phyloP scores from a whole-genome alignment of 2,888 invertebrate genomes.

The Trachelus stipa region DNA sequence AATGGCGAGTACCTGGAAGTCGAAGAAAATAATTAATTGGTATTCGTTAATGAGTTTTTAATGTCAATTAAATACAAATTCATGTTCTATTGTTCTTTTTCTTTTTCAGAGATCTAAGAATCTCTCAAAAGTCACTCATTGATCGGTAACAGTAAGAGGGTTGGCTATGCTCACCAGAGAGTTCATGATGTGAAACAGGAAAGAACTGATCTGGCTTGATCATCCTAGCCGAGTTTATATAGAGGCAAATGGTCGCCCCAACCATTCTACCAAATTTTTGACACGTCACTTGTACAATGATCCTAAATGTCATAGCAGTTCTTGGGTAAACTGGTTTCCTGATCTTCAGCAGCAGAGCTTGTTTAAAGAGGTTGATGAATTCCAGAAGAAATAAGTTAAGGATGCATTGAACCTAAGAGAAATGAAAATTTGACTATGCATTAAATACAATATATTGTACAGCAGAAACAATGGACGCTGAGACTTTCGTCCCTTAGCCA shows the following conservation, averaged over 20 bases:
- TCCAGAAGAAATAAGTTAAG: too few relatives aligned
- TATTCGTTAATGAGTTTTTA: not conserved
- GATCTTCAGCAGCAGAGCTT: too few relatives aligned
- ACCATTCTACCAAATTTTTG: slow-evolving; percentile 21
- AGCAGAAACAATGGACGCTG: too few relatives aligned
- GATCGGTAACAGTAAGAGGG: not conserved
- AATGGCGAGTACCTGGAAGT: slow-evolving; percentile 16
- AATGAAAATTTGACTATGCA: too few relatives aligned
- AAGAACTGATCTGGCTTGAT: slow-evolving; percentile 20
- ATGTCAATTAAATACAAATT: not conserved
- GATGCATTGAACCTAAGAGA: too few relatives aligned
- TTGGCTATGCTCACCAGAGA: not conserved
- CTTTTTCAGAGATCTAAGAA: not conserved
- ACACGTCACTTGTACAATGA: not conserved
- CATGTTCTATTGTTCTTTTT: not conserved
- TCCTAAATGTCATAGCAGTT: slow-evolving; percentile 4
- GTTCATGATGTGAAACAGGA: slow-evolving; percentile 20
- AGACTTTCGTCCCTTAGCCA: too few relatives aligned
- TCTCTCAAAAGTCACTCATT: not conserved
- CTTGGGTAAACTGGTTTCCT: not conserved
- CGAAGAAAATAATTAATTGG: not conserved
- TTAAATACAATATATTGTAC: too few relatives aligned
- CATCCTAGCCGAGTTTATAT: slow-evolving; percentile 22
- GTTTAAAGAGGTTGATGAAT: too few relatives aligned
- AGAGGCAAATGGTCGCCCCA: slow-evolving; percentile 17